Base-by-base conservation (phyloP, 2,113 vertebrate genomes). In the Pampusana beccarii region DNA sequence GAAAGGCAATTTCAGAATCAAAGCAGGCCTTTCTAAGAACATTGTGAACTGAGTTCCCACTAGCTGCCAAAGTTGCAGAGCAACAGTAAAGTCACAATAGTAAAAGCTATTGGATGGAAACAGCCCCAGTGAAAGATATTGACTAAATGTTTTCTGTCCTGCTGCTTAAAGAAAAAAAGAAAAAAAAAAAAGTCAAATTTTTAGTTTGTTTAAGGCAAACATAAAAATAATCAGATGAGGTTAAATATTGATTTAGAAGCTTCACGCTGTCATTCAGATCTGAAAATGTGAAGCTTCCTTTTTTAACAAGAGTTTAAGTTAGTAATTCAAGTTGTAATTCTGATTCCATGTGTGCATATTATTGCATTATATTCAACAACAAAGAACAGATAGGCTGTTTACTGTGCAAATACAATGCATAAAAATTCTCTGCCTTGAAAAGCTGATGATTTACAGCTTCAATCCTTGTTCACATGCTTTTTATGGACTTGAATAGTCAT, bases 171-270 rank as follows among this genome's bases (percentile, higher is more conserved):
- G 13, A 2, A 2, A 29, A 6, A 14, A 23, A 25, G 7, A 21
- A n/a, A 48, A 56, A n/a, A 21, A 54, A 69, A 74, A 15, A 8
- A 2, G 5, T 20, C 0, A 67, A 11, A 13, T 23, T 83, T 86
- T 79, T 33, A 40, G 18, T 64, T 54, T 67, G 20, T 64, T 87
- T 81, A 87, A 87, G 48, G 7, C 20, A 94, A 83, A 95, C 31
- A 36, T 25, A 10, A 50, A 61, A 90, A 93, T 86, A 86, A 38
- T 16, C 16, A 82, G 14, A 25, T 73, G 0, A 65, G 16, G 4
- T 58, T 92, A 93, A 92, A 71, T 94, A 92, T 48, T 90, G 71
- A 53, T 90, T 93, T 70, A 94, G 65, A 95, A 74, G 5, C 44
- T 73, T 71, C 44, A 64, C 0, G 0, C 8, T 57, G 56, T 70